A percentile compares a stretch with the other conserved stretches of the same genome.
Conservation (phyloP, 2,888 invertebrate genomes). For the Steinernema scapterisci region DNA sequence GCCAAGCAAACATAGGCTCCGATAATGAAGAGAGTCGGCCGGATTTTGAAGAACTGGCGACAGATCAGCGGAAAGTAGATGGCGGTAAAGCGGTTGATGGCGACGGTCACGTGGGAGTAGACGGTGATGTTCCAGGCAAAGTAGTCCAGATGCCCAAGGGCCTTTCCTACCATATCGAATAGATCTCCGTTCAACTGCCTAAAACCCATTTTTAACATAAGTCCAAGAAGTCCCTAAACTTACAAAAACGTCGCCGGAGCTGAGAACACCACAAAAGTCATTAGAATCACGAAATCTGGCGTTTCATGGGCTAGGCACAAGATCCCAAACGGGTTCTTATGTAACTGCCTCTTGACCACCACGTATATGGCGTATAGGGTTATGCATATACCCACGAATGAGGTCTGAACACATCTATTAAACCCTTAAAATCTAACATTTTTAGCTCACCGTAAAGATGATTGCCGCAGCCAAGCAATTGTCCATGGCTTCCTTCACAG, state of each 20-base stretch:
- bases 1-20: not conserved
- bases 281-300: not conserved
- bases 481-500: not conserved
- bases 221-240: no score
- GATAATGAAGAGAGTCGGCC: not conserved
- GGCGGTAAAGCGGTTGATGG: slow-evolving; percentile 6
- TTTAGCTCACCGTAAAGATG: not conserved
- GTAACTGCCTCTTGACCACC: not conserved
- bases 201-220: not conserved
- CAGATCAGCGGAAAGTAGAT: slow-evolving; percentile 6
- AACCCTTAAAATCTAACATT: not conserved
- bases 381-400: not conserved
- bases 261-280: not conserved
- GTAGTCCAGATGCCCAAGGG: not conserved
- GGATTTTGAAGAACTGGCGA: not conserved
- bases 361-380: not conserved
- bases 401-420: not conserved
- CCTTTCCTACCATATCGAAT: not conserved
- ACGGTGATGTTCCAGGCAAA: slow-evolving; percentile 24
- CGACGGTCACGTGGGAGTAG: slow-evolving; percentile 17
- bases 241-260: slow-evolving; percentile 15
- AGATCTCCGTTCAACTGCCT: not conserved
- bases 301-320: slow-evolving; percentile 7
- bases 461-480: not conserved
- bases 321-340: slow-evolving; percentile 11